Evolutionary conservation across 1,140 invertebrate genomes (phyloP).

Genomic region (Cherax destructor): DNA sequence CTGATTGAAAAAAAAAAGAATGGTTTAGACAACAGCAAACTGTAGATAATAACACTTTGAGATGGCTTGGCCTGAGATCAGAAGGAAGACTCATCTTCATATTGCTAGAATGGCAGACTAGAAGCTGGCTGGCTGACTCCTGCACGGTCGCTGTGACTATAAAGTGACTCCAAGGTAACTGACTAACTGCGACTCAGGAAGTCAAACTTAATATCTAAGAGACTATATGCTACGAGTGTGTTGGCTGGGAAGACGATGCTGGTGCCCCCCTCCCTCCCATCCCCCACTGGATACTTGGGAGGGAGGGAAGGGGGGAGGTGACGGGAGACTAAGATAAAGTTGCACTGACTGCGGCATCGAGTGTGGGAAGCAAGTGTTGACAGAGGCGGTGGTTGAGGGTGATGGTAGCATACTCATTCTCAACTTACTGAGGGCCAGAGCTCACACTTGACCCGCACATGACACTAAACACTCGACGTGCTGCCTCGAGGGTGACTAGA

Average conservation of each 20-base stretch:
- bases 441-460: conserved; percentile 6
- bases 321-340: neutral
- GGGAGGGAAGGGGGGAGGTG: neutral
- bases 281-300: neutral
- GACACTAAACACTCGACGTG: neutral
- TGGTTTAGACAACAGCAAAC: no score
- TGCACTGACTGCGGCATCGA: neutral
- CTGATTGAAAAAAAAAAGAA: neutral
- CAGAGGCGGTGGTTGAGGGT: neutral
- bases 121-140: neutral
- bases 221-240: neutral
- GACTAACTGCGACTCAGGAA: neutral
- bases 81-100: conserved; percentile 52
- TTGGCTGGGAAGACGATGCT: neutral
- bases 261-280: neutral
- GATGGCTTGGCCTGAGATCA: neutral
- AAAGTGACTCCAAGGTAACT: neutral
- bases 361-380: neutral
- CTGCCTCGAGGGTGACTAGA: conserved; percentile 33
- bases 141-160: neutral
- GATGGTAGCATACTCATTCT: conserved; percentile 30
- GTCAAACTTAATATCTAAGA: conserved; percentile 9
- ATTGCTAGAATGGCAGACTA: conserved; percentile 30
- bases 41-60: no score
- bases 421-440: neutral